Base-by-base conservation (phyloP, 2,888 invertebrate genomes). In the Salticus scenicus region DNA sequence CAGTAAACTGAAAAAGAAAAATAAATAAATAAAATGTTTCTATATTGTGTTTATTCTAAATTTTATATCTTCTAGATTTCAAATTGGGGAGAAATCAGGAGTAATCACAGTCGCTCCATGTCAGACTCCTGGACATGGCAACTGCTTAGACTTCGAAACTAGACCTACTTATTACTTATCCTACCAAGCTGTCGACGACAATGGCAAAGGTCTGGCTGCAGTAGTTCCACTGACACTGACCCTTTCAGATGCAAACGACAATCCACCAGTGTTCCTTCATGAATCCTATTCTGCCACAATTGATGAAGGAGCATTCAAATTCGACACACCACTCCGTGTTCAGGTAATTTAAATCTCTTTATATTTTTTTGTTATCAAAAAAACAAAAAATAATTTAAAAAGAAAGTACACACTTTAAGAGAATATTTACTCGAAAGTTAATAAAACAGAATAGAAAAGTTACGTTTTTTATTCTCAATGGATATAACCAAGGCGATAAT, bases 131-230 rank as follows among this genome's bases (percentile, higher is more conserved):
- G 94, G 95, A 0, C 91, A 90, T 1, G 91, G 93, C 17, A 94
- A 95, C 5, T 98, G 98, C 90, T 92, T 97, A 33, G 97, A 97
- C 91, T 96, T 93, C 89, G 97, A 97, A 92, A 94, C 94, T 0
- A 94, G 95, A 90, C 94, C 94, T 74, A 95, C 95, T 88, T 97
- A 96, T 91, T 96, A 95, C 90, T 92, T 97, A 76, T 95, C 95
- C 76, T 90, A 90, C 7, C 90, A 96, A 95, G 97, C 96, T 0
- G 96, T 95, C 14, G 97, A 97, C 89, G 94, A 96, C 89, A 94
- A 95, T 87, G 97, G 96, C 0, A 93, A 93, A 24, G 97, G 89
- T 4, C 87, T 88, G 24, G 77, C 84, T 7, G 63, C 82, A 7
- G 89, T 89, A 0, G 87, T 88, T 0, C 84, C 86, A 1, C 86